A percentile compares a stretch with the other conserved stretches of the same genome.
These are phyloP conservation scores for Sesamia nonagrioides DNA, from an alignment of 1,140 invertebrate genomes.

Conservation along the genomic window DNA sequence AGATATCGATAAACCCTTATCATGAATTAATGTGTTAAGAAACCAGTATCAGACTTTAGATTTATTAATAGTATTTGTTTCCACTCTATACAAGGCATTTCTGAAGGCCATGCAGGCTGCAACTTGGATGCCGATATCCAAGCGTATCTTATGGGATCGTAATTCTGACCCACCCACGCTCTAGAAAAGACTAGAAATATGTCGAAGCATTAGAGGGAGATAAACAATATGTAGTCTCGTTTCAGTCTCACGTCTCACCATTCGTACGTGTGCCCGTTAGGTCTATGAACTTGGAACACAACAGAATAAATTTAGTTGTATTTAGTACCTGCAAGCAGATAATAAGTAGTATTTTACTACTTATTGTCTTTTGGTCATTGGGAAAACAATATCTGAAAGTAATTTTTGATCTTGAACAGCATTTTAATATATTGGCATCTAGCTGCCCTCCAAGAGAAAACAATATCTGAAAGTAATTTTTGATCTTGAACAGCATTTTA, in stretches of 20 bases:
- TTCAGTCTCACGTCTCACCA: not conserved
- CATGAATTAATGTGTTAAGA: too few species aligned
- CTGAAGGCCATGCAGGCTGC: not conserved
- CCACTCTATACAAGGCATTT: too few species aligned
- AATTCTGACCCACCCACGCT: not conserved
- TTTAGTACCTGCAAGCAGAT: not conserved
- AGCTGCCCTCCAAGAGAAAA: too few species aligned
- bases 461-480: too few species aligned
- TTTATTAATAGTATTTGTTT: too few species aligned
- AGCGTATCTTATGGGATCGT: not conserved
- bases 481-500: too few species aligned
- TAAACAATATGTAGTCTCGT: not conserved
- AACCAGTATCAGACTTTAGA: too few species aligned
- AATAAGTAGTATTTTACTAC: not conserved
- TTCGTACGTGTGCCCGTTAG: not conserved
- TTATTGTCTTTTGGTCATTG: not conserved
- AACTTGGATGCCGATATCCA: not conserved
- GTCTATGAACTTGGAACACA: not conserved
- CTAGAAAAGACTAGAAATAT: not conserved
- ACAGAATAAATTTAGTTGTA: not conserved
- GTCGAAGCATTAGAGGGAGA: not conserved
- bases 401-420: too few species aligned
- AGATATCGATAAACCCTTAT: too few species aligned
- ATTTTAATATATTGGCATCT: too few species aligned
- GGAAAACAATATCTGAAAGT: too few species aligned